Base-by-base conservation (phyloP, 1,140 invertebrate species). In the Artemia franciscana region DNA sequence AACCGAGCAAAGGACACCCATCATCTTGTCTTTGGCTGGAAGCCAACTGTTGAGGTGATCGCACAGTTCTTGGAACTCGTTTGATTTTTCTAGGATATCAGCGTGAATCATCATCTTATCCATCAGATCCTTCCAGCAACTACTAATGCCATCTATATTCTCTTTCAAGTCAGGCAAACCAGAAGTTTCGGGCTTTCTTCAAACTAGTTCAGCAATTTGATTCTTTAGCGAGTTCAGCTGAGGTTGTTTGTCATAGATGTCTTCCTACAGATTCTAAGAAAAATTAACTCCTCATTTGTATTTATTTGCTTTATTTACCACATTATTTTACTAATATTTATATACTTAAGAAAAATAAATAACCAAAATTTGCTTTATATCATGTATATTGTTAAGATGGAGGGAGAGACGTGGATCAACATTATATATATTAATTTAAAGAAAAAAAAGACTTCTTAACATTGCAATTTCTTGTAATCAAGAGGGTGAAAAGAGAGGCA, bases 211-310 rank as follows among this genome's bases (percentile, higher is more conserved):
- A 63, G 83, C 84, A 0, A 91, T 82, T 75, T 91, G 88, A 60
- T 80, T 84, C 70, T 84, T 85, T 4, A 91, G 89, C 24, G 84
- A 88, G 69, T 94, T 91, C 0, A 95, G 74, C 12, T 91, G 73
- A 3, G 86, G 88, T 73, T 95, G 91, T 68, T 92, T 92, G 69
- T 91, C 88, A 62, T 91, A 86, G 82, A 96, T 87, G 69, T 95
- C 91, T 71, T 93, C 88, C 24, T 92, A 76, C 2, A 93, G 80
- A 57, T 51, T 66, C 69, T 72, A 57, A 26, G 63, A 59, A 26
- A 27, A 7, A 60, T n/a, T n/a, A n/a, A n/a, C n/a, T n/a, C n/a
- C n/a, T n/a, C n/a, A n/a, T n/a, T n/a, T n/a, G n/a, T n/a, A n/a
- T n/a, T n/a, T n/a, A n/a, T n/a, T n/a, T n/a, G n/a, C n/a, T n/a